Base-by-base conservation (phyloP, 2,888 invertebrate genomes). In the Campopleginae sp. region DNA sequence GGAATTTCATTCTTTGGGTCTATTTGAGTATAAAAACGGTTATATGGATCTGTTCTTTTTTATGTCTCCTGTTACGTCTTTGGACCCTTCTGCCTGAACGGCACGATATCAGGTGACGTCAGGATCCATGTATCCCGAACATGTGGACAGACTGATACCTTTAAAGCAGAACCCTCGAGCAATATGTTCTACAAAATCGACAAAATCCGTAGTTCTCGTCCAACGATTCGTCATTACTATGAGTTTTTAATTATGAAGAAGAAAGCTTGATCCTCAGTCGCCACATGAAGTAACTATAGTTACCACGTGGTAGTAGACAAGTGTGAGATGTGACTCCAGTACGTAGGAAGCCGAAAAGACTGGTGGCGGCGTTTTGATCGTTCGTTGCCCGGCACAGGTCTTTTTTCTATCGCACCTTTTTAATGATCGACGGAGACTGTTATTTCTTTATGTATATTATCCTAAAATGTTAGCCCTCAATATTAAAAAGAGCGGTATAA, bases 21-120 rank as follows among this genome's bases (percentile, higher is more conserved):
- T 27, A 58, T 58, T 58, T 27, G 58, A 58, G 58, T 27, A 58
- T 58, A 58, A 58, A 58, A 58, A 27, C 58, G 58, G 58, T 27
- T 58, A 14, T 27, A 27, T 12, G 58, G 58, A 58, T 27, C 58
- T 27, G 58, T 58, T 27, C 58, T 27, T 58, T 51, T 58, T 14
- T 58, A 58, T 27, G 58, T 58, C 58, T 58, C 27, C 58, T 58
- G 58, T 27, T 58, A 58, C 23, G 27, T 58, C 58, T 58, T 58
- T 27, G 27, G 58, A 58, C 58, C 58, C 58, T 58, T 58, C 27
- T 58, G 58, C 27, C 27, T 58, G 27, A 58, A 58, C 58, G 58
- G 27, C 14, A 27, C 27, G 58, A 27, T 58, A 58, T 58, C 58
- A 58, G 58, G 27, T 58, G 58, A 58, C 58, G 58, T 58, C 58